These are phyloP conservation scores for Drosophila subpulchrella DNA, from an alignment of 1,140 invertebrate genomes.

Conservation along the genomic window DNA sequence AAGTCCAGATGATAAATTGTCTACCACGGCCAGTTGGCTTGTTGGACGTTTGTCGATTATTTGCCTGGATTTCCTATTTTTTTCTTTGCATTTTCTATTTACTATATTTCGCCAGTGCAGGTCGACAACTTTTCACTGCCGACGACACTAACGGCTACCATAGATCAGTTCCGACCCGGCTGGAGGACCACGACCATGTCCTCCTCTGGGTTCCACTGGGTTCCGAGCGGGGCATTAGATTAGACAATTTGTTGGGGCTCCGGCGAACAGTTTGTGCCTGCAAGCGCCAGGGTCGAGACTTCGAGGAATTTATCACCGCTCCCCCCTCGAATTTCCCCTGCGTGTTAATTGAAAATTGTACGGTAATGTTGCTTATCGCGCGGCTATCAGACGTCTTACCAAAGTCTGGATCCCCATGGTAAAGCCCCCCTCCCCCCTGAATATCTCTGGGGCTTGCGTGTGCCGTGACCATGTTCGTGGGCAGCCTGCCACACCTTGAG, in stretches of 20 bases:
- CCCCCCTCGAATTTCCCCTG: slow-evolving; percentile 33
- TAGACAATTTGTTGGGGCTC: slow-evolving; percentile 74
- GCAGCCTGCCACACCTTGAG: slow-evolving; percentile 63
- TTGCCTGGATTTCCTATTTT: slow-evolving; percentile 20
- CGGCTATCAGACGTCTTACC: slow-evolving; percentile 57
- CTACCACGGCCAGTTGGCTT: slow-evolving; percentile 55
- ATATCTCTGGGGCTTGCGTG: slow-evolving; percentile 61
- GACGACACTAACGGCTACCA: slow-evolving; percentile 69
- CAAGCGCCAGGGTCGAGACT: slow-evolving; percentile 63
- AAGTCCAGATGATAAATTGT: slow-evolving; percentile 69
- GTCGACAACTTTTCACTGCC: slow-evolving; percentile 72
- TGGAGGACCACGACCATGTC: slow-evolving; percentile 15
- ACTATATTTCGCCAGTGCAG: slow-evolving; percentile 34
- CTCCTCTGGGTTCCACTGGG: slow-evolving; percentile 4
- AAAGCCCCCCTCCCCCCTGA: slow-evolving; percentile 5
- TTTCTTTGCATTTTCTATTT: slow-evolving; percentile 3
- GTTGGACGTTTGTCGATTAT: slow-evolving; percentile 62
- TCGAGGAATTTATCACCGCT: slow-evolving; percentile 44
- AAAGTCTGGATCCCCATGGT: slow-evolving; percentile 12
- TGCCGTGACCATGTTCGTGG: slow-evolving; percentile 44
- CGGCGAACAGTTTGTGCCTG: slow-evolving; percentile 51
- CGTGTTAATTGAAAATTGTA: slow-evolving; percentile 82
- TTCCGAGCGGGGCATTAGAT: slow-evolving; percentile 47
- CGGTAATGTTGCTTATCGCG: slow-evolving; percentile 80
- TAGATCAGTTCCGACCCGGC: slow-evolving; percentile 51